Evolutionary conservation across 37 sponge, comb jelly and placozoan genomes (phyloP).

Genomic region (Cladorhizidae sp.): DNA sequence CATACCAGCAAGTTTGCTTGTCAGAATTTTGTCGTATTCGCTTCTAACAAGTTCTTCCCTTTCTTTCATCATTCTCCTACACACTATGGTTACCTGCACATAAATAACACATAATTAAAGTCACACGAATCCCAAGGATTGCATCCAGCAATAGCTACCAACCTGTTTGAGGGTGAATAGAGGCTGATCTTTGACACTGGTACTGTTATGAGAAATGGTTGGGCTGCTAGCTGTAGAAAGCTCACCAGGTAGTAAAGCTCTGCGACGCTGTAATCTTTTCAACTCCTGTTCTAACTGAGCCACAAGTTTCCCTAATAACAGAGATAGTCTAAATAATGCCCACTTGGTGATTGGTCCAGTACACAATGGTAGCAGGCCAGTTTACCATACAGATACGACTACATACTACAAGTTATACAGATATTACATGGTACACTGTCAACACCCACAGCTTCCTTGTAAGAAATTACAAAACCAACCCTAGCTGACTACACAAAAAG

Average conservation of each 20-base stretch:
- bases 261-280: conserved; percentile 56
- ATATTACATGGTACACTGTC: too few relatives aligned
- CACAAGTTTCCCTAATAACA: conserved; percentile 51
- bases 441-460: too few relatives aligned
- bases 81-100: conserved; percentile 67
- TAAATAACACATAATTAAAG: background rate
- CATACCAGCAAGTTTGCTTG: conserved; percentile 75
- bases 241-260: conserved; percentile 19
- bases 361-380: too few relatives aligned
- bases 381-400: too few relatives aligned
- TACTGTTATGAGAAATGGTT: background rate
- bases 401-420: too few relatives aligned
- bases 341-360: too few relatives aligned
- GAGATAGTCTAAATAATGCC: conserved; percentile 9
- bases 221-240: background rate
- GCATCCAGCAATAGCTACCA: background rate
- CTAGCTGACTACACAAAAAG: background rate
- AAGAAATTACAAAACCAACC: background rate
- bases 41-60: conserved; percentile 82
- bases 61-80: conserved; percentile 83
- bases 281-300: conserved; percentile 65
- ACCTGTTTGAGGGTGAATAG: conserved; percentile 93
- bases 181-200: conserved; percentile 70
- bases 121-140: background rate
- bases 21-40: conserved; percentile 80